Conservation (phyloP, 2,113 vertebrate species). For the Cichladusa arquata region DNA sequence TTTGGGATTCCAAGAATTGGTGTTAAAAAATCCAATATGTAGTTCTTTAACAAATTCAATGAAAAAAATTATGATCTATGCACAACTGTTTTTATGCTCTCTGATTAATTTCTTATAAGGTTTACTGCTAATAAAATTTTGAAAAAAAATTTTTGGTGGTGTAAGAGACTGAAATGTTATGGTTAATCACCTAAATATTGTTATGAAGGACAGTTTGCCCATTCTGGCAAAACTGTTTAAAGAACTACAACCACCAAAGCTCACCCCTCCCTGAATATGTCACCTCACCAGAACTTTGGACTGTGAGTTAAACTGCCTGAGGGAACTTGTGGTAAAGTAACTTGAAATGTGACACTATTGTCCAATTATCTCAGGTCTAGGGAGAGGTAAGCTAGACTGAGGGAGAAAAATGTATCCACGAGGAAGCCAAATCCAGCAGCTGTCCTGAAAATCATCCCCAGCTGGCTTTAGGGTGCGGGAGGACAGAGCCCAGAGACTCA, state of each 20-base stretch:
- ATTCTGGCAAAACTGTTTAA: not conserved
- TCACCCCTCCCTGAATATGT: not conserved
- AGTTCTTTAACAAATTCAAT: not conserved
- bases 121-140: not conserved
- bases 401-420: not conserved
- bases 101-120: not conserved
- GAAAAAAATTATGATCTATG: not conserved
- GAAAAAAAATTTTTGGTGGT: not conserved
- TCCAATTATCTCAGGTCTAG: not conserved
- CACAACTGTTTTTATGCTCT: not conserved
- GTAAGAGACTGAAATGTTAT: not conserved
- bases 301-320: not conserved
- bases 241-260: not conserved
- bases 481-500: not conserved
- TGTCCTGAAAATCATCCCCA: not conserved
- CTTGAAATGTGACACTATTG: not conserved
- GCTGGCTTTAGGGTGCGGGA: not conserved
- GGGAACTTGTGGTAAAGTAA: not conserved
- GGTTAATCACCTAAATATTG: not conserved
- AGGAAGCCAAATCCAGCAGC: not conserved
- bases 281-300: not conserved
- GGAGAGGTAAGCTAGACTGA: not conserved
- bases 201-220: not conserved
- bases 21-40: not conserved
- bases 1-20: not conserved